Percentiles rank a stretch among this genome's conserved stretches.
phyloP scores from a whole-genome alignment of 2,888 invertebrate species.

The Mimachlamys varia region DNA sequence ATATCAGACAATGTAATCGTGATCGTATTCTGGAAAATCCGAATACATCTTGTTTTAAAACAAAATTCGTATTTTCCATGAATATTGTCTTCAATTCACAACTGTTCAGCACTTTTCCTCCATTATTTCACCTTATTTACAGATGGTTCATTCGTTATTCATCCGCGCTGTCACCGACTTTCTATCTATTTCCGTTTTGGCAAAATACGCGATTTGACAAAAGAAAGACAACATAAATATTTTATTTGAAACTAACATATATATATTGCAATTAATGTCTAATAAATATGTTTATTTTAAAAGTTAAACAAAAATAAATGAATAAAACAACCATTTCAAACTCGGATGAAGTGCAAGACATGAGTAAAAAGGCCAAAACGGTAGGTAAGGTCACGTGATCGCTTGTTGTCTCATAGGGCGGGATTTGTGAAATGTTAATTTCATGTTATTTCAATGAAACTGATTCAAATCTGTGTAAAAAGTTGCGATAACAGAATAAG shows the following conservation, averaged over 20 bases:
- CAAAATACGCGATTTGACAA: neutral
- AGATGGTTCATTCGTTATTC: constrained; percentile 50
- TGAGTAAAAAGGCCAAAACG: constrained; percentile 36
- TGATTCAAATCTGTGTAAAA: no score
- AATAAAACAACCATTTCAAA: neutral
- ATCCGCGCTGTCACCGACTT: constrained; percentile 52
- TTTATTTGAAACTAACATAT: neutral
- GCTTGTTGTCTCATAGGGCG: neutral
- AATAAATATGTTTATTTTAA: neutral
- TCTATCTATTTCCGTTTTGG: constrained; percentile 22
- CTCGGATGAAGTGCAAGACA: constrained; percentile 31
- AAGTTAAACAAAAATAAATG: neutral
- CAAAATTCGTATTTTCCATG: constrained; percentile 28
- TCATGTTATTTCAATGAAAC: neutral
- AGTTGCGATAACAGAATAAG: no score
- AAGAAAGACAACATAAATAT: neutral
- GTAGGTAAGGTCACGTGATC: constrained; percentile 22
- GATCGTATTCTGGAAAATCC: constrained; percentile 31
- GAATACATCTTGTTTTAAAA: constrained; percentile 16
- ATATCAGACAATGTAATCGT: neutral
- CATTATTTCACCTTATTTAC: constrained; percentile 55
- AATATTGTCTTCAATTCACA: constrained; percentile 39
- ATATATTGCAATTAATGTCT: neutral
- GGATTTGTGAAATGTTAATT: neutral
- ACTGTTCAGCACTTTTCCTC: constrained; percentile 53